phyloP scores from a whole-genome alignment of 2,888 invertebrate species.

The Ichneumoninae sp. region DNA sequence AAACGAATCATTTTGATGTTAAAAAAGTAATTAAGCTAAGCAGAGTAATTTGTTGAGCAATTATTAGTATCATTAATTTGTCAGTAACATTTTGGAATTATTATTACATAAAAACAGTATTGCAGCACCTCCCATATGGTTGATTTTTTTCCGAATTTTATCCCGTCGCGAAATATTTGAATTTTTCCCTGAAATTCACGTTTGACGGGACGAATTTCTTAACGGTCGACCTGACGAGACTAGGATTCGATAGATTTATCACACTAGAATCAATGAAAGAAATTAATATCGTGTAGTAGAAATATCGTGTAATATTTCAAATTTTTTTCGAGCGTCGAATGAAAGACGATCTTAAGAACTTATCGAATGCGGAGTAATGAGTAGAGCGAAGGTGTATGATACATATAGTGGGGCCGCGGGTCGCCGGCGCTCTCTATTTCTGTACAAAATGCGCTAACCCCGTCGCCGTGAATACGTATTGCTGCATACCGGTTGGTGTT shows the following conservation, averaged over 20 bases:
- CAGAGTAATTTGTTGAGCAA: no score
- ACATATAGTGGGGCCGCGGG: background rate
- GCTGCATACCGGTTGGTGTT: background rate
- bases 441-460: constrained; percentile 58
- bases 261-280: constrained; percentile 87
- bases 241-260: constrained; percentile 92
- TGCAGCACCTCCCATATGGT: no score
- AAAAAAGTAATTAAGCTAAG: no score
- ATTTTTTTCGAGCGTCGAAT: constrained; percentile 24
- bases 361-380: constrained; percentile 54
- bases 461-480: constrained; percentile 32
- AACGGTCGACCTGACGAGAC: constrained; percentile 91
- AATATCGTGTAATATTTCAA: constrained; percentile 56
- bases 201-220: constrained; percentile 84
- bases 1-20: no score
- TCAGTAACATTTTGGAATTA: no score
- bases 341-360: constrained; percentile 27
- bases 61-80: no score
- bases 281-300: constrained; percentile 77
- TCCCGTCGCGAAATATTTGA: no score
- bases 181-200: no score
- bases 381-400: constrained; percentile 15
- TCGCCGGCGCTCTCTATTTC: constrained; percentile 12
- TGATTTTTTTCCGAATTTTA: no score
- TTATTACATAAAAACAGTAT: no score